A percentile compares a stretch with the other conserved stretches of the same genome.
Evolutionary conservation across 2,888 invertebrate genomes (phyloP).

Genomic region (Tetanocera ferruginea): DNA sequence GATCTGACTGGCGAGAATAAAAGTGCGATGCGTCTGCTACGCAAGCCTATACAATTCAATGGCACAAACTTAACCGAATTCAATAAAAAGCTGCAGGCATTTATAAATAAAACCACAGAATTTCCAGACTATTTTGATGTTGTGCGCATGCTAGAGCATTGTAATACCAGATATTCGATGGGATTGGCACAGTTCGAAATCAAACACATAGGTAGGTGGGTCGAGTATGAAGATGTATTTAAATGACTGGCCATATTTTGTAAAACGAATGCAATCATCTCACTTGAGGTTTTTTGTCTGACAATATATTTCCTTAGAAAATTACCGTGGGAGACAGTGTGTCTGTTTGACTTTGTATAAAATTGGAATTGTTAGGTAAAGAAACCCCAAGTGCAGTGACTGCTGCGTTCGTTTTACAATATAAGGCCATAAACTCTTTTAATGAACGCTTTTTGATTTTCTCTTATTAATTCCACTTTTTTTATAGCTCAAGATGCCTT

Average conservation of each 20-base stretch:
- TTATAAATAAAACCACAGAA: slow-evolving; percentile 66
- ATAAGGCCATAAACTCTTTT: too few relatives aligned
- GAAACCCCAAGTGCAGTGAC: too few relatives aligned
- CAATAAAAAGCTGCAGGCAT: slow-evolving; percentile 66
- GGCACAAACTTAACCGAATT: slow-evolving; percentile 66
- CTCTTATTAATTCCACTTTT: slow-evolving; percentile 44
- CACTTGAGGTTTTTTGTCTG: too few relatives aligned
- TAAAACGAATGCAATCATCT: too few relatives aligned
- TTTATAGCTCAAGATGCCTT: slow-evolving; percentile 76
- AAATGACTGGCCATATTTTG: background rate
- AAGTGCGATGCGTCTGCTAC: slow-evolving; percentile 65
- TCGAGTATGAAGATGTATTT: slow-evolving; percentile 15
- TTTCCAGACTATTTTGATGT: slow-evolving; percentile 74
- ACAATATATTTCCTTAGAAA: too few relatives aligned
- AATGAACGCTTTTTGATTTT: background rate
- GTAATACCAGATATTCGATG: slow-evolving; percentile 63
- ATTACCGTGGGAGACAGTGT: too few relatives aligned
- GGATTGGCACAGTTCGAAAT: slow-evolving; percentile 65
- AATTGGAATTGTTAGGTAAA: too few relatives aligned
- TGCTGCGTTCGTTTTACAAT: too few relatives aligned
- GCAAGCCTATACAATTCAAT: slow-evolving; percentile 67
- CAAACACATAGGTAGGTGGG: slow-evolving; percentile 64
- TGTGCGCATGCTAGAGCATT: slow-evolving; percentile 65
- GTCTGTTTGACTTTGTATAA: too few relatives aligned
- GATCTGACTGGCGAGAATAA: slow-evolving; percentile 73